Evolutionary conservation across 2,888 invertebrate species (phyloP).

Genomic region (Patella depressa): DNA sequence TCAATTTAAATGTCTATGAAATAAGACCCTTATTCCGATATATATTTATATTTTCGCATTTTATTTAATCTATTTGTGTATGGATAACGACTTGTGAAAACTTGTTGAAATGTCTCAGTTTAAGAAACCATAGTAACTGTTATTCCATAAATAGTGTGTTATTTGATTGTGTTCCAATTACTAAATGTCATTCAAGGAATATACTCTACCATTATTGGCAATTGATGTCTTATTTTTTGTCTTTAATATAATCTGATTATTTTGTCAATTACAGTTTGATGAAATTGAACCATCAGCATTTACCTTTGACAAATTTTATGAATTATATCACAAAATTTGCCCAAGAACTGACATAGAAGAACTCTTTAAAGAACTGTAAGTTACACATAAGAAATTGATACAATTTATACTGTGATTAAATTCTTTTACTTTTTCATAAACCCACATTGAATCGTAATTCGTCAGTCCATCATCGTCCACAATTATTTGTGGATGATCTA

Average conservation of each 20-base stretch:
- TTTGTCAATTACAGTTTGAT: constrained; percentile 79
- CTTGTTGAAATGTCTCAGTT: too few species aligned
- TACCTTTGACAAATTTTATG: constrained; percentile 98
- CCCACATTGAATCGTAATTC: too few species aligned
- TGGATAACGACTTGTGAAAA: background rate
- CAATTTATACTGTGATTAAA: too few species aligned
- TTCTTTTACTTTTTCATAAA: too few species aligned
- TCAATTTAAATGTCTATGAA: background rate
- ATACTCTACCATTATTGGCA: background rate
- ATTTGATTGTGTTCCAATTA: too few species aligned
- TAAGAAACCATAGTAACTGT: too few species aligned
- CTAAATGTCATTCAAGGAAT: too few species aligned
- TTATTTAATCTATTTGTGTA: background rate
- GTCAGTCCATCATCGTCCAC: too few species aligned
- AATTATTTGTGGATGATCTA: too few species aligned
- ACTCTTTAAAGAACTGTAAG: constrained; percentile 94
- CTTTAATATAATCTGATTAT: background rate
- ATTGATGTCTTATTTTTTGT: background rate
- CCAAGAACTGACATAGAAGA: constrained; percentile 99
- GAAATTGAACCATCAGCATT: constrained; percentile 94
- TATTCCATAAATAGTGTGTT: too few species aligned
- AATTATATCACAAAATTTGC: constrained; percentile 97
- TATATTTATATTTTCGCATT: background rate
- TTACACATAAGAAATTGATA: constrained; percentile 48
- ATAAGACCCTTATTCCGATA: background rate